Conservation (phyloP, 2,797 vertebrate genomes). For the Hippoglossus hippoglossus region DNA sequence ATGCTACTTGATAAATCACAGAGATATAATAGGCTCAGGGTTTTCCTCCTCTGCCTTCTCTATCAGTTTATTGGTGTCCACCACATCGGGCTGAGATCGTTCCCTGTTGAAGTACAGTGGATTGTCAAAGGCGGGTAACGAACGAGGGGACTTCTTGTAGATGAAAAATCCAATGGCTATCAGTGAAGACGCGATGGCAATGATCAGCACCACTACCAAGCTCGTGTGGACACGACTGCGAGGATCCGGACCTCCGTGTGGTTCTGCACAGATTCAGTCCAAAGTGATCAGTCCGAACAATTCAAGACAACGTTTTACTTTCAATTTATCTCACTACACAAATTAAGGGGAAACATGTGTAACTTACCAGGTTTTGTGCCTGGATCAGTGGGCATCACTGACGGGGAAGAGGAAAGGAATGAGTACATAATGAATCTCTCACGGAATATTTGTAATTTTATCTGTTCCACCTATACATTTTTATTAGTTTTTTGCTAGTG, state of each 20-base stretch:
- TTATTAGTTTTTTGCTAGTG: neutral
- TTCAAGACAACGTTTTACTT: neutral
- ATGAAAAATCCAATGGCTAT: slow-evolving; percentile 47
- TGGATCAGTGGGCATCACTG: slow-evolving; percentile 18
- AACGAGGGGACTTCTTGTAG: slow-evolving; percentile 70
- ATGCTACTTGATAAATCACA: slow-evolving; percentile 58
- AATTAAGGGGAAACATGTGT: neutral
- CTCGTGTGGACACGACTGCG: slow-evolving; percentile 56
- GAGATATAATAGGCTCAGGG: slow-evolving; percentile 72
- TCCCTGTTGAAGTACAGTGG: slow-evolving; percentile 75
- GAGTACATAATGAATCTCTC: neutral
- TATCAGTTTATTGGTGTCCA: slow-evolving; percentile 79
- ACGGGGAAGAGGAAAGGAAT: slow-evolving; percentile 1
- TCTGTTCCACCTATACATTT: no score
- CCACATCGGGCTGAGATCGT: slow-evolving; percentile 69
- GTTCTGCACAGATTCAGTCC: slow-evolving; percentile 46
- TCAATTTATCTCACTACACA: neutral
- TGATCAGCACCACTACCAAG: slow-evolving; percentile 66
- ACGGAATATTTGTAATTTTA: no score
- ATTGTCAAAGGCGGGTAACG: slow-evolving; percentile 75
- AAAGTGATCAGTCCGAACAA: slow-evolving; percentile 8
- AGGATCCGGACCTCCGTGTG: fast-evolving
- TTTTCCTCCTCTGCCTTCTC: slow-evolving; percentile 73
- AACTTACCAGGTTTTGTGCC: slow-evolving; percentile 50
- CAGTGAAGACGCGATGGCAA: slow-evolving; percentile 40